Evolutionary conservation across 2,113 vertebrate species (phyloP).

Genomic region (Sinocyclocheilus maitianheensis): DNA sequence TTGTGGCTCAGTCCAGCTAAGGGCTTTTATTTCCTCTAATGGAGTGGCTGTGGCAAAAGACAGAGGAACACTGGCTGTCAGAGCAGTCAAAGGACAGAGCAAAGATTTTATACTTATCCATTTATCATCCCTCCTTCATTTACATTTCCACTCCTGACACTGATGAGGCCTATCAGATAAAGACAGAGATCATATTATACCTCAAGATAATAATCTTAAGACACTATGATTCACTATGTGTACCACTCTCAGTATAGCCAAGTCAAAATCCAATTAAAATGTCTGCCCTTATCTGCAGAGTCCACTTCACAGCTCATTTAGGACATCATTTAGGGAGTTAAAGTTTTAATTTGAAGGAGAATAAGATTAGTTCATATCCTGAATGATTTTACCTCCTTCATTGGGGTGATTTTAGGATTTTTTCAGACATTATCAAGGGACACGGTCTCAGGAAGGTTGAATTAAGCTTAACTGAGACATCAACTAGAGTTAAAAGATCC

Average conservation of each 20-base stretch:
- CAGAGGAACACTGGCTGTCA: constrained; percentile 18
- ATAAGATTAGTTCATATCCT: background rate
- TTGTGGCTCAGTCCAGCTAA: constrained; percentile 30
- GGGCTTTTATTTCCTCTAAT: constrained; percentile 50
- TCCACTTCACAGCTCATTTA: constrained; percentile 29
- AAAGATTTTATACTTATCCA: constrained; percentile 63
- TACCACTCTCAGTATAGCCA: background rate
- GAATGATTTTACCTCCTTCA: background rate
- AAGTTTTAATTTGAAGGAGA: constrained; percentile 9
- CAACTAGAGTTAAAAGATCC: background rate
- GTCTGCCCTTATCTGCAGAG: constrained; percentile 9
- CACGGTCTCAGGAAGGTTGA: background rate
- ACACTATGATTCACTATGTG: constrained; percentile 14
- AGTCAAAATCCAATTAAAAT: constrained; percentile 34
- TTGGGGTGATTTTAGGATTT: background rate
- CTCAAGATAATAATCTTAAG: constrained; percentile 40
- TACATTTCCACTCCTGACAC: constrained; percentile 71
- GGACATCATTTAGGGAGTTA: background rate
- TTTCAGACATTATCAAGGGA: background rate
- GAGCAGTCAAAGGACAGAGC: constrained; percentile 32
- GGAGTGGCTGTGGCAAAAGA: constrained; percentile 31
- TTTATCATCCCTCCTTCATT: constrained; percentile 86
- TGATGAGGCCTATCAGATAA: constrained; percentile 51
- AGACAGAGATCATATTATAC: constrained; percentile 42
- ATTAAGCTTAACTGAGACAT: background rate